Evolutionary conservation across 2,797 vertebrate species (phyloP), one percentile per base, ranked within the genome.

Genomic region (Chiloscyllium punctatum): DNA sequence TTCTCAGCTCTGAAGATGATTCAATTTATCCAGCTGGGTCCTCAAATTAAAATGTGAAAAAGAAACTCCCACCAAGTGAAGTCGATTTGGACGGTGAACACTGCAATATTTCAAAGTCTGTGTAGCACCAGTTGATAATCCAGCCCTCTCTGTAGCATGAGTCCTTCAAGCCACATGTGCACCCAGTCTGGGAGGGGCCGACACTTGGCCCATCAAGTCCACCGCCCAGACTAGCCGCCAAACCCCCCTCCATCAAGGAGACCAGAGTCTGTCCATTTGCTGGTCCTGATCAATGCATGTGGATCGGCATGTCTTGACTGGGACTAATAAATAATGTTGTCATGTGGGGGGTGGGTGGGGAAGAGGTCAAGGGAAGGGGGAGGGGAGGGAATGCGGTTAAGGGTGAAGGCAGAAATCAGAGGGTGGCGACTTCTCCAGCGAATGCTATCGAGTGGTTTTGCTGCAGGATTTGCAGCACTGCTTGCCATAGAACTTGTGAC

Each of bases 401-500:
- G 30, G 42, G 16, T 33, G 37, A 51, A 94, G 69, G 69, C 53
- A 7, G 16, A 92, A 66, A 37, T 92, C 62, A 69, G 71, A 9
- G 30, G 6, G 33, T 42, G 25, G 91, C 18, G n/a, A 91, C 66
- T 8, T 25, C 25, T 6, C 11, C 8, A 8, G 27, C 57, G 71
- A 15, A 87, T 72, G 7, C 96, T 97, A 97, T 96, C 97, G 98
- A 97, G 97, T 98, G 97, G 98, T 99, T 96, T 97, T 97, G 0
- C 98, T 98, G 96, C 99, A 99, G 4, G 99, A 99, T 96, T 97
- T 98, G 97, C 99, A 99, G 90, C 99, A 99, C 96, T 99, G 99
- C 96, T 99, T 98, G 95, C 99, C 99, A 0, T 99, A 99, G 97
- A 99, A 99, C 96, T 98, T 99, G 97, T 99, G 99, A 97, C 98